phyloP scores from a whole-genome alignment of 2,888 invertebrate genomes.

The Pediacus dermestoides region DNA sequence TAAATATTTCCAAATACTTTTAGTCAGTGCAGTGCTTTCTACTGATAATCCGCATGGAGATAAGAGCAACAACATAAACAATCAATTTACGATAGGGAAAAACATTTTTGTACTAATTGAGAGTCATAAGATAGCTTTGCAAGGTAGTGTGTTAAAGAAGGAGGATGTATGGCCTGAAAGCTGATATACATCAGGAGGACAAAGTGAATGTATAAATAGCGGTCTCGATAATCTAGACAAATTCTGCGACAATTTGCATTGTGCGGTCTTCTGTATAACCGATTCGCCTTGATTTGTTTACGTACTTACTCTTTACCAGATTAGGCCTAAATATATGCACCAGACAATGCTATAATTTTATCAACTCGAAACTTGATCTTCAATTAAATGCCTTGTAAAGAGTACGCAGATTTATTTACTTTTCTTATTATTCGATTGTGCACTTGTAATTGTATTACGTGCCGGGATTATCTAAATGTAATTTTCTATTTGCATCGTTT shows the following conservation, averaged over 20 bases:
- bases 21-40: constrained; percentile 4
- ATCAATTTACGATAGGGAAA: constrained; percentile 29
- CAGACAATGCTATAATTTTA: constrained; percentile 44
- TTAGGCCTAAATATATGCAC: constrained; percentile 46
- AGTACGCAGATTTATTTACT: constrained; percentile 37
- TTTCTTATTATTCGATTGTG: constrained; percentile 30
- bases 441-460: constrained; percentile 38
- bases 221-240: constrained; percentile 50
- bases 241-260: constrained; percentile 51
- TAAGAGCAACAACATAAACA: constrained; percentile 23
- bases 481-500: too few relatives aligned
- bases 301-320: constrained; percentile 45
- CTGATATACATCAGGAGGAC: constrained; percentile 26
- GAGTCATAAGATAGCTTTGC: constrained; percentile 38
- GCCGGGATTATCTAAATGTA: constrained; percentile 22
- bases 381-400: constrained; percentile 45
- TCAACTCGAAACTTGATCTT: constrained; percentile 41
- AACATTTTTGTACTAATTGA: constrained; percentile 42
- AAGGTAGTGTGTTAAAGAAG: constrained; percentile 14
- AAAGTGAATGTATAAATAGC: constrained; percentile 28
- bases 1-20: constrained; percentile 1
- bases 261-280: constrained; percentile 45
- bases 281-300: constrained; percentile 47
- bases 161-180: constrained; percentile 17
- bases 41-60: background rate